Evolutionary conservation across 2,888 invertebrate species (phyloP).

Genomic region (Nymphalis urticae): DNA sequence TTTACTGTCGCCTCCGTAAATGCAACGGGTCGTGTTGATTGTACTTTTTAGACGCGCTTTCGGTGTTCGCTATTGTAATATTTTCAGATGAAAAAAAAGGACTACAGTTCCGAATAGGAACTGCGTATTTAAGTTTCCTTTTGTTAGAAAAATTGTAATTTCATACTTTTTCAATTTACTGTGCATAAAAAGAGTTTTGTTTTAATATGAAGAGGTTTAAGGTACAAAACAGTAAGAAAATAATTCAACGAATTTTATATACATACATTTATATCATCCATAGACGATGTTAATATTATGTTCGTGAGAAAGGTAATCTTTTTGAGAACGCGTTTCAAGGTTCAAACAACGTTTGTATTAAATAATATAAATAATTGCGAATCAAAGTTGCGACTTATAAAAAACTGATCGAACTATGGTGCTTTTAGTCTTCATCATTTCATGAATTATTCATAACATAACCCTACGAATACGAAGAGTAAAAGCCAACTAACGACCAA

Average conservation of each 20-base stretch:
- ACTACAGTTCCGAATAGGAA: slow-evolving; percentile 23
- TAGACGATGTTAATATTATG: no score
- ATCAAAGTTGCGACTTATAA: neutral
- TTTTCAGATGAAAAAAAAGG: slow-evolving; percentile 28
- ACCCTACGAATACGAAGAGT: slow-evolving; percentile 19
- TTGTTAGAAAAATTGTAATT: slow-evolving; percentile 23
- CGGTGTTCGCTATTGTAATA: slow-evolving; percentile 32
- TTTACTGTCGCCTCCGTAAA: slow-evolving; percentile 32
- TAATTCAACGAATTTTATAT: neutral
- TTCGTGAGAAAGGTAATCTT: no score
- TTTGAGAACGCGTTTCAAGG: no score
- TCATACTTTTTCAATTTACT: slow-evolving; percentile 9
- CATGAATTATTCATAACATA: slow-evolving; percentile 26
- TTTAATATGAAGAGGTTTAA: neutral
- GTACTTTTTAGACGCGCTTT: slow-evolving; percentile 32
- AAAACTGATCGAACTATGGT: neutral
- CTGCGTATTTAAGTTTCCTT: slow-evolving; percentile 30
- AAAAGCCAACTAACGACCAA: slow-evolving; percentile 25
- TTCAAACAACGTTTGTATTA: no score
- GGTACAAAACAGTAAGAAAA: neutral
- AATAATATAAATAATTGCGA: neutral
- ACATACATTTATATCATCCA: no score
- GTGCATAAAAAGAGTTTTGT: neutral
- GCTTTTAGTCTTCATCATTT: slow-evolving; percentile 11
- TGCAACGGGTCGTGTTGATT: slow-evolving; percentile 27